Conservation (phyloP, 2,888 invertebrate species). For the Andricus curvator region DNA sequence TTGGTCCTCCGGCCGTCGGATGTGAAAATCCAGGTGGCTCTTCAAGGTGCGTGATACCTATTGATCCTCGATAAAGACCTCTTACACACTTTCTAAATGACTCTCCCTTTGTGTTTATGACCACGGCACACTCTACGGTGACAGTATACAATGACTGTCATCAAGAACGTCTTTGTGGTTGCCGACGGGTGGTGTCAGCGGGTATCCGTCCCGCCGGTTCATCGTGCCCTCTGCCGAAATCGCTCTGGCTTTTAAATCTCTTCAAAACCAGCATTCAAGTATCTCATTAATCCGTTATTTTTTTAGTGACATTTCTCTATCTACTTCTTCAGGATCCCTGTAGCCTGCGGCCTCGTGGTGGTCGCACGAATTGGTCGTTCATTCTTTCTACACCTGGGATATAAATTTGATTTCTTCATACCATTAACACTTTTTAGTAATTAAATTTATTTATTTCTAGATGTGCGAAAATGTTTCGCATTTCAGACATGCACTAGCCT, state of each 20-base stretch:
- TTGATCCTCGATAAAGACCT: slow-evolving; percentile 66
- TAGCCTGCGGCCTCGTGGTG: slow-evolving; percentile 16
- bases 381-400: slow-evolving; percentile 11
- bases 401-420: neutral
- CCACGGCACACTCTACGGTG: slow-evolving; percentile 60
- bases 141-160: slow-evolving; percentile 70
- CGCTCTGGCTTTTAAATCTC: slow-evolving; percentile 41
- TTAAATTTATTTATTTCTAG: neutral
- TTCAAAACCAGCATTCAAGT: neutral
- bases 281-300: slow-evolving; percentile 10
- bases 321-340: slow-evolving; percentile 11
- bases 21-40: slow-evolving; percentile 69
- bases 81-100: slow-evolving; percentile 54
- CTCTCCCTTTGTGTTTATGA: slow-evolving; percentile 54
- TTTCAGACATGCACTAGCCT: neutral
- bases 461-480: neutral
- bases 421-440: neutral
- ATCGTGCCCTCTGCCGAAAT: slow-evolving; percentile 59
- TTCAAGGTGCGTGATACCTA: slow-evolving; percentile 54
- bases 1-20: slow-evolving; percentile 72
- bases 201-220: slow-evolving; percentile 68
- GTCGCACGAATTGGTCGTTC: slow-evolving; percentile 17
- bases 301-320: neutral
- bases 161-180: slow-evolving; percentile 71
- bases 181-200: slow-evolving; percentile 70